phyloP scores from a whole-genome alignment of 2,888 invertebrate genomes.

The Xestia rhomboidea region DNA sequence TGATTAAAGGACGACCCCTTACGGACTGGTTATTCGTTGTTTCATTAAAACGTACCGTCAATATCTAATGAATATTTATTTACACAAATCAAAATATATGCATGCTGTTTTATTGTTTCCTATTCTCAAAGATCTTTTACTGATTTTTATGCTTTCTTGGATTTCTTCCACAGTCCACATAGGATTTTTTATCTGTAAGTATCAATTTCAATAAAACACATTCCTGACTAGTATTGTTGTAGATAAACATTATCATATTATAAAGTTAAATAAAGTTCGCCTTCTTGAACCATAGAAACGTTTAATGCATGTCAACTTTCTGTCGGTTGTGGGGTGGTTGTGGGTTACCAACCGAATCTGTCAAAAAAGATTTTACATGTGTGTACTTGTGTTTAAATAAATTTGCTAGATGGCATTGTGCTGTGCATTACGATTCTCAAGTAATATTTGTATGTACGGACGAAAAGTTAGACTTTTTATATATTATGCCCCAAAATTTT shows the following conservation, averaged over 20 bases:
- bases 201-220: constrained; percentile 1
- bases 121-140: background rate
- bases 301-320: background rate
- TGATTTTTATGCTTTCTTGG: constrained; percentile 1
- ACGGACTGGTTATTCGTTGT: background rate
- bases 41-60: background rate
- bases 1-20: background rate
- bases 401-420: background rate
- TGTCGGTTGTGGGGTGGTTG: background rate
- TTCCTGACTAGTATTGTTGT: background rate
- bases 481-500: background rate
- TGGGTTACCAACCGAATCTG: background rate
- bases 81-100: background rate
- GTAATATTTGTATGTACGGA: background rate
- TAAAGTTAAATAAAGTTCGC: background rate
- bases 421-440: background rate
- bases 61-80: background rate
- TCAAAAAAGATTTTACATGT: background rate
- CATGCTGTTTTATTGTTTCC: background rate
- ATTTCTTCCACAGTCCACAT: constrained; percentile 3
- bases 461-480: background rate
- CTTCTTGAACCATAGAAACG: background rate
- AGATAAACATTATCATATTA: background rate
- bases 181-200: constrained; percentile 20
- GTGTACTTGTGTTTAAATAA: background rate